Base-by-base conservation (phyloP, 2,888 invertebrate genomes). In the Xanthorhoe spadicearia region DNA sequence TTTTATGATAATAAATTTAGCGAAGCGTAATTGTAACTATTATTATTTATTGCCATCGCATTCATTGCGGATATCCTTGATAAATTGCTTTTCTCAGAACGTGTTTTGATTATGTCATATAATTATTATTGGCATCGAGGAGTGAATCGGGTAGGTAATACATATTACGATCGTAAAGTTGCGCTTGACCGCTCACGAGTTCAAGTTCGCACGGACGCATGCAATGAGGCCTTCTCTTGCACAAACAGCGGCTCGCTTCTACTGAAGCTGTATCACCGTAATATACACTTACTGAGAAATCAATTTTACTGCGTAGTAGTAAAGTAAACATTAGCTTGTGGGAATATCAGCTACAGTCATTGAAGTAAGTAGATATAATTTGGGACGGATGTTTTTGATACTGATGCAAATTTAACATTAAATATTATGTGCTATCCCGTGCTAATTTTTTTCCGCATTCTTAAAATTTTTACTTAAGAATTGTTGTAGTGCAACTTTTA, bases 121-220 rank as follows among this genome's bases (percentile, higher is more conserved):
- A n/a, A 56, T 48, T 50, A 19, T 43, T 43, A 13, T 43, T 13
- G 13, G 38, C 13, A 13, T 18, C 13, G 58, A 32, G 15, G 60
- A 52, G 49, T 18, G 46, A 51, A 35, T 28, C n/a, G 53, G 18
- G 64, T 63, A 72, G n/a, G n/a, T n/a, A n/a, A n/a, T n/a, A n/a
- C n/a, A 74, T 77, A 77, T 66, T 57, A 64, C 56, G 54, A 61
- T 66, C 35, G 70, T 69, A 71, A 70, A 81, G 79, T 82, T 86
- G 85, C 80, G 83, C 88, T 89, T 90, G 88, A 90, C 89, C 87
- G 85, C 80, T 67, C 61, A 71, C 46, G 56, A 83, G 89, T 90
- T 90, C 89, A 90, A 89, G 89, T 87, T 86, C 85, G 84, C 82
- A 78, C 77, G 78, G 77, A 77, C 75, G 75, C 78, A 72, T 76